phyloP scores from a whole-genome alignment of 2,113 vertebrate species.

The Oreochromis niloticus region DNA sequence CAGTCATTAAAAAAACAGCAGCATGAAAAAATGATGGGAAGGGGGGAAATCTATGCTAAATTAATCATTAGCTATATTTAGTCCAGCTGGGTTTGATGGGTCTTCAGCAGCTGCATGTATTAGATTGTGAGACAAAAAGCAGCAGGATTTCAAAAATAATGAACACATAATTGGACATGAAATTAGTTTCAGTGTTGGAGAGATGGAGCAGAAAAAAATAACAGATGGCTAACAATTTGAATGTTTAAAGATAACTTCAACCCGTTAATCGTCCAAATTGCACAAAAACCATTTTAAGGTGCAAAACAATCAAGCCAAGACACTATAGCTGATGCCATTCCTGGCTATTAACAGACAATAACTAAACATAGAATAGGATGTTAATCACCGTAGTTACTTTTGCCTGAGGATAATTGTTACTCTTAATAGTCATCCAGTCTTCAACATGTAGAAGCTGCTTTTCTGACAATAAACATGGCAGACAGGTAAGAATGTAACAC shows the following conservation, averaged over 20 bases:
- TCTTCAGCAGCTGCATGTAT: neutral
- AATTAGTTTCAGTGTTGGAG: neutral
- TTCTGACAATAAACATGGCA: neutral
- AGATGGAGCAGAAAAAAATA: neutral
- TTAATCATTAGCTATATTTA: conserved; percentile 10
- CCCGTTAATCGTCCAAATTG: neutral
- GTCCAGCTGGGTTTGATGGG: neutral
- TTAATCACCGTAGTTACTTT: neutral
- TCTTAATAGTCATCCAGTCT: neutral
- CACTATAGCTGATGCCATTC: neutral
- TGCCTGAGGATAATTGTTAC: neutral
- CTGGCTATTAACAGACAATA: neutral
- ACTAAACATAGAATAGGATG: fast-evolving
- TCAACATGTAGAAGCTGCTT: neutral
- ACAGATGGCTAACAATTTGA: neutral
- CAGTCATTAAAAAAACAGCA: conserved; percentile 4
- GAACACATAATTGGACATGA: conserved; percentile 1
- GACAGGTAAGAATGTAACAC: neutral
- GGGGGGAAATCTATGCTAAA: neutral
- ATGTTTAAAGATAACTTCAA: neutral
- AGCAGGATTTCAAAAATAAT: conserved; percentile 23
- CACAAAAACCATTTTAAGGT: neutral
- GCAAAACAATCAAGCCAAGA: neutral
- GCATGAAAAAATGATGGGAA: neutral
- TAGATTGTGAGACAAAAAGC: neutral